Base-by-base conservation (phyloP, 1,140 invertebrate species). In the Formica exsecta region DNA sequence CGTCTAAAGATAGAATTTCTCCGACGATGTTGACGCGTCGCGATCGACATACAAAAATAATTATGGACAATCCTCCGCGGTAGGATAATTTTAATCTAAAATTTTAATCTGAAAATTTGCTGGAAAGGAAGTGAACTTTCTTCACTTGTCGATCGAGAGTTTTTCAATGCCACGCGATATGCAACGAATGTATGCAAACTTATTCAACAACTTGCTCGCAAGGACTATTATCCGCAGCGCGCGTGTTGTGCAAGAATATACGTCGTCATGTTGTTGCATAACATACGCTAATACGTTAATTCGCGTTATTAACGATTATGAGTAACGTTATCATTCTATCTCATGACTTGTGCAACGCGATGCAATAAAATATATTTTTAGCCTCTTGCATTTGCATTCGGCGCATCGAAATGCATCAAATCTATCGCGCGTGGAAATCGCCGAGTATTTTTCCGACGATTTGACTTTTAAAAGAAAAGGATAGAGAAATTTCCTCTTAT, bases 91-190 rank as follows among this genome's bases (percentile, higher is more conserved):
- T 29, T 29, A 29, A 29, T 29, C 25, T 29, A 1, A 29, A 29
- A 29, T 29, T 29, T 29, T 29, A 19, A 51, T 74, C 61, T 83
- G 86, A 89, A 83, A 88, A 76, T 86, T 85, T 44, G 7, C 25
- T 8, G 7, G n/a, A 59, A n/a, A 79, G n/a, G 0, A 22, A n/a
- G 22, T 16, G 19, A 62, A 3, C 0, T 3, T 32, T 0, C 1
- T 41, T 83, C 13, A 25, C 36, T 74, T 83, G 41, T 38, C 25
- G 44, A 54, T 32, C 11, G 2, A 48, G 51, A 57, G 51, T 59
- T 13, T 3, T 1, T 61, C 25, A 0, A 13, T 5, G 16, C 22
- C n/a, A 22, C 2, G 36, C 13, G 36, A 41, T 48, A 29, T 29
- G 13, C 6, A 41, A n/a, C 19, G 44, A 65, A 36, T n/a, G 36